A percentile compares a stretch with the other conserved stretches of the same genome.
These are phyloP conservation scores for Megalops atlanticus DNA, from an alignment of 2,113 vertebrate genomes.

Conservation along the genomic window DNA sequence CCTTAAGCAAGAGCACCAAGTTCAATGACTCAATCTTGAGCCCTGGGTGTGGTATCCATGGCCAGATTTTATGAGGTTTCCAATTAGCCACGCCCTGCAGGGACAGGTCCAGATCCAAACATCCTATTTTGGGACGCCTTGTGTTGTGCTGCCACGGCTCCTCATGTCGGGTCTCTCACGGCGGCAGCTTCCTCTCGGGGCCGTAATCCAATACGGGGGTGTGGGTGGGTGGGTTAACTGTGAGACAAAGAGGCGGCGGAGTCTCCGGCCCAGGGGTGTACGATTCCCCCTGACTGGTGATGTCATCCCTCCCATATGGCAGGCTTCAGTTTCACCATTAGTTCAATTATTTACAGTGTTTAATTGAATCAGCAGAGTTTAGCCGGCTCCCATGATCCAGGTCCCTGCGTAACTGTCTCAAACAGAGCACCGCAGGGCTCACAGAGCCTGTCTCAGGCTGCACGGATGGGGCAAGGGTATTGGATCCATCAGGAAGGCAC, in stretches of 20 bases:
- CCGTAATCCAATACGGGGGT: not conserved
- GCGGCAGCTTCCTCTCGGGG: not conserved
- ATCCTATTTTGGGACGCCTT: not conserved
- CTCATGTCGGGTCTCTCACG: too few species aligned
- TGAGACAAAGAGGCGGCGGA: not conserved
- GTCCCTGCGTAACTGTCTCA: not conserved
- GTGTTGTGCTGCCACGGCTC: not conserved
- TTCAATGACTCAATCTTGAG: too few species aligned
- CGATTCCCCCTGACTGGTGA: not conserved
- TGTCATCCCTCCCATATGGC: too few species aligned
- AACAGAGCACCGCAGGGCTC: not conserved
- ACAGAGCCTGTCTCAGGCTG: too few species aligned
- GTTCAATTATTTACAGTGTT: slow-evolving; percentile 10
- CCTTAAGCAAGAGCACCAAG: too few species aligned
- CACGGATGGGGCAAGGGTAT: too few species aligned
- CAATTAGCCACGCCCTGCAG: too few species aligned
- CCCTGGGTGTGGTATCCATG: too few species aligned
- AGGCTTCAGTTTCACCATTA: not conserved
- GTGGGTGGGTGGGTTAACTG: not conserved
- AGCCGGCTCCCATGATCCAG: not conserved
- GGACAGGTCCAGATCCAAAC: too few species aligned
- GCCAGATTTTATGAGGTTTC: too few species aligned
- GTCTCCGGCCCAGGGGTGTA: not conserved
- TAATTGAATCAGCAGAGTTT: slow-evolving; percentile 1
- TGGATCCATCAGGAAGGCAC: too few species aligned